These are phyloP conservation scores for Macroglossus sobrinus DNA, from an alignment of 2,113 vertebrate genomes.

Conservation along the genomic window DNA sequence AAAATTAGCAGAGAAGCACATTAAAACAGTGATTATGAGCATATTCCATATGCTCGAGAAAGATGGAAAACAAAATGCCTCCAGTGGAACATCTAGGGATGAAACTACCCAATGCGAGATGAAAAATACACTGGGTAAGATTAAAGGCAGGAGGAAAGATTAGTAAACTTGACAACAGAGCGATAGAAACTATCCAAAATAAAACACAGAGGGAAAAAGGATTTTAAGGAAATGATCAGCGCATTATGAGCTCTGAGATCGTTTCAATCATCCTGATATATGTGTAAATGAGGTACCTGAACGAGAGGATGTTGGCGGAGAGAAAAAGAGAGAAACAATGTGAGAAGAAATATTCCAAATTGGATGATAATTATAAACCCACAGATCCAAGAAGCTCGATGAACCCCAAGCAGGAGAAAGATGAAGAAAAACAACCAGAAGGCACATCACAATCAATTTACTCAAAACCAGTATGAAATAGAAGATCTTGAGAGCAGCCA, in stretches of 20 bases:
- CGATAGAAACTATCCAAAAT: neutral
- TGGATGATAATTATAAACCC: neutral
- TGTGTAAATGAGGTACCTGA: neutral
- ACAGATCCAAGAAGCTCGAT: neutral
- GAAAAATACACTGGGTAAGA: neutral
- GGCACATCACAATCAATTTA: neutral
- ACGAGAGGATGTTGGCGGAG: rapidly evolving
- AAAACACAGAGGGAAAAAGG: too few relatives aligned
- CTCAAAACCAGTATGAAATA: neutral
- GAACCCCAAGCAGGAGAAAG: neutral
- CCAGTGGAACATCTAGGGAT: neutral
- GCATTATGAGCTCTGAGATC: rapidly evolving
- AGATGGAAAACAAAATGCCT: neutral
- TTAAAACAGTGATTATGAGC: neutral
- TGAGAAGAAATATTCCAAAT: neutral
- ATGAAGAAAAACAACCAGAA: neutral
- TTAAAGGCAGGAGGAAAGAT: neutral
- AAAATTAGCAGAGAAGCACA: constrained; percentile 16
- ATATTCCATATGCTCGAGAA: constrained; percentile 24
- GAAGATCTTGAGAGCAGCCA: neutral
- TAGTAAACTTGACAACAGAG: rapidly evolving
- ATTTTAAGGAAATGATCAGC: neutral
- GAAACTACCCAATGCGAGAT: neutral
- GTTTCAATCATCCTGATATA: rapidly evolving
- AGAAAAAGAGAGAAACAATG: neutral